Conservation (phyloP, 1,140 invertebrate genomes). For the Drosophila jambulina region DNA sequence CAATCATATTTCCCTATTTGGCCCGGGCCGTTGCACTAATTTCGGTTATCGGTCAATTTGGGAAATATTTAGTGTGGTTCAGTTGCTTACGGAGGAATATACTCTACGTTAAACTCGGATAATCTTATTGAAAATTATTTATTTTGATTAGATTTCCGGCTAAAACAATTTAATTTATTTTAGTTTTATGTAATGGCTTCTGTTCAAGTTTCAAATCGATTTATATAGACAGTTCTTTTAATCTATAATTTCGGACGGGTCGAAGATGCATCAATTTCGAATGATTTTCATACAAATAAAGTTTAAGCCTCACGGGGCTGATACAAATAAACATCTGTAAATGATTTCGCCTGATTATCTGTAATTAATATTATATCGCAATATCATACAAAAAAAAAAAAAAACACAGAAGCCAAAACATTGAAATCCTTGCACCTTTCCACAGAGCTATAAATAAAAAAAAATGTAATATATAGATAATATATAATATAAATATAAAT, state of each 20-base stretch:
- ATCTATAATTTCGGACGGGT: too few species aligned
- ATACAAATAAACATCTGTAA: background rate
- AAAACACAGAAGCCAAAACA: too few species aligned
- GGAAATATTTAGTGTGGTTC: background rate
- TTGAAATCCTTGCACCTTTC: too few species aligned
- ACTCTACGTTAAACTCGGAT: background rate
- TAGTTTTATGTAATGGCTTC: background rate
- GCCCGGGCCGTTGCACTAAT: conserved; percentile 1
- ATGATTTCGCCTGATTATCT: background rate
- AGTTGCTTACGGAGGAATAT: background rate
- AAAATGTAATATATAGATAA: too few species aligned
- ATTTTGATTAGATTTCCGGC: background rate
- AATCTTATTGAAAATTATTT: background rate
- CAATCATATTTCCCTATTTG: conserved; percentile 28
- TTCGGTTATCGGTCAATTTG: conserved; percentile 9
- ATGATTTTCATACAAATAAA: too few species aligned
- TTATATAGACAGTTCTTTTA: too few species aligned
- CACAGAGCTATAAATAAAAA: too few species aligned
- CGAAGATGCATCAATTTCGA: too few species aligned
- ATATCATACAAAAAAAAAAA: too few species aligned
- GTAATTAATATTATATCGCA: too few species aligned
- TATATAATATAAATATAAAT: too few species aligned
- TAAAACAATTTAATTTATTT: background rate
- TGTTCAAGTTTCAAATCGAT: background rate
- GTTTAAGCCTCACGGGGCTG: too few species aligned